Evolutionary conservation across 2,888 invertebrate genomes (phyloP), one percentile per base, ranked within the genome.

Genomic region (Sinhomidia bicolor): DNA sequence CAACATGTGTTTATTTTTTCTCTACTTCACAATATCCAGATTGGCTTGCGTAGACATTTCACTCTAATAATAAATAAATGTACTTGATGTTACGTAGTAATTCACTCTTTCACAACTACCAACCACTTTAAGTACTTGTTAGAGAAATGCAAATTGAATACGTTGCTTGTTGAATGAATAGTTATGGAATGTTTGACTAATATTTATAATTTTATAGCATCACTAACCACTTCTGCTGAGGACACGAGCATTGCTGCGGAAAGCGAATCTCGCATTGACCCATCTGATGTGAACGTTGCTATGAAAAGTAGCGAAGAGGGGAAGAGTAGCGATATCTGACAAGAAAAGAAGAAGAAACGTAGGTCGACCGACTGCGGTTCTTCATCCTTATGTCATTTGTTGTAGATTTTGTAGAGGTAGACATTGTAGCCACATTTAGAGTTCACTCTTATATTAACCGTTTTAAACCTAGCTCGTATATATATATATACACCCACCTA

Each of bases 321-420:
- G 10, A 79, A 81, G 41, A 85, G 47, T 82, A 89, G 17, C 32
- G 89, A 83, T 65, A 91, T 91, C 85, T 92, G 92, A 92, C 92
- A 92, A 91, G 90, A 92, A 90, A 91, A 92, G 90, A 92, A 92
- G 90, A 92, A 92, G 90, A 92, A 92, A 88, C 91, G 92, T 51
- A 92, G 91, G 89, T 91, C 92, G 7, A 71, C 79, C 47, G 91
- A 92, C 82, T 92, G 92, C 85, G 92, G 92, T 62, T 90, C 91
- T 60, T 91, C 91, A n/a, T 92, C 92, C 9, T 80, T 91, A 9
- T 92, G 92, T 83, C 78, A 87, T 23, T 78, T 92, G 36, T 84
- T 92, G 36, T 92, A 90, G 85, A 78, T 68, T 1, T n/a, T 17
- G 14, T 65, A 86, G 80, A 51, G 74, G 60, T 65, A 81, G 62